A percentile compares a stretch with the other conserved stretches of the same genome.
phyloP scores from a whole-genome alignment of 2,888 invertebrate genomes.

The Acrobasis consociella region DNA sequence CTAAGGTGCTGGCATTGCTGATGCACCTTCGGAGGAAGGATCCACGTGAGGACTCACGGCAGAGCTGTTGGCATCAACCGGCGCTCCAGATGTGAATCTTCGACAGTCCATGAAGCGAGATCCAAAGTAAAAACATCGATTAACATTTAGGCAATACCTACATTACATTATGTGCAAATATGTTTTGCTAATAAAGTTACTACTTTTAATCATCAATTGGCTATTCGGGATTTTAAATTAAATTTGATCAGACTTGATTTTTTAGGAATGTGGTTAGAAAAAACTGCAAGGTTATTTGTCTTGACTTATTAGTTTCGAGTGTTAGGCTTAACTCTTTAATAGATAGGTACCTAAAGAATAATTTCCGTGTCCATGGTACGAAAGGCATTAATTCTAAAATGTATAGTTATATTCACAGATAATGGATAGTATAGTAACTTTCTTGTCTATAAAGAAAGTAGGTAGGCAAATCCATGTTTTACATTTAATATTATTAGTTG shows the following conservation, averaged over 20 bases:
- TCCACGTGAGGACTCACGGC: slow-evolving; percentile 57
- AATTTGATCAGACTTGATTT: neutral
- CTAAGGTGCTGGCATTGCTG: slow-evolving; percentile 49
- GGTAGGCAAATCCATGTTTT: too few relatives aligned
- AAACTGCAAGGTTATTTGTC: too few relatives aligned
- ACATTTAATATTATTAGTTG: too few relatives aligned
- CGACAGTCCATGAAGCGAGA: slow-evolving; percentile 43
- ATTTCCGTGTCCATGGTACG: too few relatives aligned
- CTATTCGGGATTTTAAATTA: neutral
- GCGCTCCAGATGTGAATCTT: slow-evolving; percentile 52
- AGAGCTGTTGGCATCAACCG: slow-evolving; percentile 51
- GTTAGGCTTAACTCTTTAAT: too few relatives aligned
- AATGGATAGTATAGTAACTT: too few relatives aligned
- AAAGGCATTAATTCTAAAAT: too few relatives aligned
- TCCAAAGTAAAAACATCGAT: slow-evolving; percentile 39
- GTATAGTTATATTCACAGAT: too few relatives aligned
- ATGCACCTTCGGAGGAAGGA: slow-evolving; percentile 57
- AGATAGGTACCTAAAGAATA: too few relatives aligned
- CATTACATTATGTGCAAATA: neutral
- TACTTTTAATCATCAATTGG: neutral
- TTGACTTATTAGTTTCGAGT: too few relatives aligned
- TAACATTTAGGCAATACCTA: neutral
- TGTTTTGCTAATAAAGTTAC: neutral
- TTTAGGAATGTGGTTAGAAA: too few relatives aligned
- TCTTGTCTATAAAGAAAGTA: too few relatives aligned